Percentiles rank a stretch among this genome's conserved stretches.
These are phyloP conservation scores for Nasonovia ribisnigri DNA, from an alignment of 2,888 invertebrate species.

Conservation along the genomic window DNA sequence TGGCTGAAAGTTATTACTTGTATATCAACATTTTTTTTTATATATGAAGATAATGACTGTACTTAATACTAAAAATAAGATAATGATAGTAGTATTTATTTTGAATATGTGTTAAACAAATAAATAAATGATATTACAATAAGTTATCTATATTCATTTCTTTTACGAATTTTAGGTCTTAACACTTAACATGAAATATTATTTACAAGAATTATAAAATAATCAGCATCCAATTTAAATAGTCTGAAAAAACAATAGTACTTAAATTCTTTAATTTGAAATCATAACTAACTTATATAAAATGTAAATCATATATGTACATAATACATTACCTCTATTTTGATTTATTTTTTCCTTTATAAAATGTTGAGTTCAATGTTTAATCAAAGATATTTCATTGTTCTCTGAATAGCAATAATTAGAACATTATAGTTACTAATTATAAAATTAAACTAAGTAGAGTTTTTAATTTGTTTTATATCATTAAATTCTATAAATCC, in stretches of 20 bases:
- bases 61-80: conserved; percentile 3
- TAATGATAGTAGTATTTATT: background rate
- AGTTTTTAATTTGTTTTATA: background rate
- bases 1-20: background rate
- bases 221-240: background rate
- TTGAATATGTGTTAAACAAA: background rate
- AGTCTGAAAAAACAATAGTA: background rate
- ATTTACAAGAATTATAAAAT: background rate
- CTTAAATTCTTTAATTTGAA: background rate
- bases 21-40: background rate
- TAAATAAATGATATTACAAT: background rate
- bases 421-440: background rate
- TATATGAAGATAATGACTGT: background rate
- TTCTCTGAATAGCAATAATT: background rate
- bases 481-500: background rate
- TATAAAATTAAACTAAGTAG: background rate
- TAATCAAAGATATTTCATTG: background rate
- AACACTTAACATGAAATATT: background rate
- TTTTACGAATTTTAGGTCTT: background rate
- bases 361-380: background rate
- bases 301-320: too few relatives aligned
- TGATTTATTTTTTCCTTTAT: background rate
- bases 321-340: background rate
- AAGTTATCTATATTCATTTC: background rate
- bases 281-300: background rate